A percentile compares a stretch with the other conserved stretches of the same genome.
phyloP scores from a whole-genome alignment of 2,888 invertebrate genomes.

The Ophioninae sp. region DNA sequence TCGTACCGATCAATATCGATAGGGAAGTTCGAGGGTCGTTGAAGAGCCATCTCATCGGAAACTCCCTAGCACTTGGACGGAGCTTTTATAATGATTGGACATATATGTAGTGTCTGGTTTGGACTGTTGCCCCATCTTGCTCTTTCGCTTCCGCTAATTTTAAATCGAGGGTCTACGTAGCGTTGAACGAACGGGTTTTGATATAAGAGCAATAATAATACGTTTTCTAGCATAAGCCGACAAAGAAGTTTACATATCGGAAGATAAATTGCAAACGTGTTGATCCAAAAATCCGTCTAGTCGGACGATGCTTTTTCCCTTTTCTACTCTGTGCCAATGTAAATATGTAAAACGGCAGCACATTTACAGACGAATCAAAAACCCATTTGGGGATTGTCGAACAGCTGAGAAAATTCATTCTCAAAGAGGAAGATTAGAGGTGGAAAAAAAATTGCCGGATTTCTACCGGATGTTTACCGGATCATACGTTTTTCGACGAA shows the following conservation, averaged over 20 bases:
- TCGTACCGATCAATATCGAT: too few relatives aligned
- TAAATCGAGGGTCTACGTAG: slow-evolving; percentile 3
- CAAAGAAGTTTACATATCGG: slow-evolving; percentile 16
- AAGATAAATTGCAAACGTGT: slow-evolving; percentile 43
- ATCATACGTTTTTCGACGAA: too few relatives aligned
- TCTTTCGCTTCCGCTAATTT: slow-evolving; percentile 6
- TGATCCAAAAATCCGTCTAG: slow-evolving; percentile 23
- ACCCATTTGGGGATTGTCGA: slow-evolving; percentile 28
- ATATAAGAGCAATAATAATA: not conserved
- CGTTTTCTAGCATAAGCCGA: not conserved
- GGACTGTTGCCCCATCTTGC: not conserved
- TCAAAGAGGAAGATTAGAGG: slow-evolving; percentile 46
- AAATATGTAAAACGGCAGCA: slow-evolving; percentile 28
- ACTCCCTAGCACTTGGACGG: too few relatives aligned
- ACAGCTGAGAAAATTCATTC: slow-evolving; percentile 10
- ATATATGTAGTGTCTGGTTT: not conserved
- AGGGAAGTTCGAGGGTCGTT: too few relatives aligned
- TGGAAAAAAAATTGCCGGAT: slow-evolving; percentile 46
- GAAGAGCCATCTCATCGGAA: too few relatives aligned
- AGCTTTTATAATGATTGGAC: too few relatives aligned
- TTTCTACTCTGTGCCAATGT: slow-evolving; percentile 37
- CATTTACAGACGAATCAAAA: slow-evolving; percentile 49
- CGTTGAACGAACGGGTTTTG: not conserved
- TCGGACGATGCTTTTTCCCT: not conserved
- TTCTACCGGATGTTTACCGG: too few relatives aligned